Base-by-base conservation (phyloP, 2,888 invertebrate genomes). In the Xylocampa areola region DNA sequence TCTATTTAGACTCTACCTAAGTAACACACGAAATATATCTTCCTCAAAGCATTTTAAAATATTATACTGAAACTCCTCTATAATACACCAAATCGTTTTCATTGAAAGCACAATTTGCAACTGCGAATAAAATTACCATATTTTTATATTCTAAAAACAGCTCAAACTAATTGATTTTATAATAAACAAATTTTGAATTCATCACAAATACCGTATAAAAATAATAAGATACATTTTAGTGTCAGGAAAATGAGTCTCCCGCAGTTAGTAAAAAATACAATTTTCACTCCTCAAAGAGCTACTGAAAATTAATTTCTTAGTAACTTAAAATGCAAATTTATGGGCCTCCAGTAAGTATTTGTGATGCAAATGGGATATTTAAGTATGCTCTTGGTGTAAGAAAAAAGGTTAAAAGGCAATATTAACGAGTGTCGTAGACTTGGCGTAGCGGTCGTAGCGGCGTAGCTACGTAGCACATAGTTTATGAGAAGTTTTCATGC, bases 301-400 rank as follows among this genome's bases (percentile, higher is more conserved):
- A 45, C 52, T 52, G 32, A 67, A 66, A 69, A 71, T 77, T 73
- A 76, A 74, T 73, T 68, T 60, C 54, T 60, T 50, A 39, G 47
- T 30, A 44, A 61, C 51, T 73, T 76, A 63, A 74, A 74, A 77
- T 74, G 68, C 59, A 58, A 78, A 77, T 77, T 11, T 59, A 66
- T 65, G 62, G 62, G 55, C 36, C 40, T 57, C 27, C 53, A 68
- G 64, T 74, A 53, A 50, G 54, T 68, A 70, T 76, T 78, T 78
- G 74, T 68, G 19, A 78, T 78, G 69, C 70, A 68, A 78, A 77
- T 77, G 25, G 51, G 50, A 44, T 72, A 55, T 51, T 68, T 66
- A 50, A 68, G 47, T 66, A 68, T 50, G 44, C 60, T 48, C 55
- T 65, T 30, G 41, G 63, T 44, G 51, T 60, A 62, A 57, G 37